Evolutionary conservation across 2,888 invertebrate genomes (phyloP).

Genomic region (Protodeltote pygarga): DNA sequence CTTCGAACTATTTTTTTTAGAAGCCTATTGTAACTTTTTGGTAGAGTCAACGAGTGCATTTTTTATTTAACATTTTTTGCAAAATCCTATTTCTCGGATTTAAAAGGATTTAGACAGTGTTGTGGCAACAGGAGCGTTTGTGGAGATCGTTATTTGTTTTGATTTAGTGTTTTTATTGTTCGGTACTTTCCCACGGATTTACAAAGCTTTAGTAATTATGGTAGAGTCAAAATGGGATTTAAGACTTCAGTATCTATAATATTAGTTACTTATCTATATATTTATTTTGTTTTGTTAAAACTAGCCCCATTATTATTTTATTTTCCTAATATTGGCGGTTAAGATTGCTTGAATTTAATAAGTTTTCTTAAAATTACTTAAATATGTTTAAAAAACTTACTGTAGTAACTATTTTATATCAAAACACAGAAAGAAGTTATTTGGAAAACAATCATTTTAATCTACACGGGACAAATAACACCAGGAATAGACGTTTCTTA

Average conservation of each 20-base stretch:
- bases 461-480: neutral
- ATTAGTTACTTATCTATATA: neutral
- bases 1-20: slow-evolving; percentile 60
- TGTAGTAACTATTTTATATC: no score
- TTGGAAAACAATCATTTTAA: neutral
- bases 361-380: no score
- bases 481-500: neutral
- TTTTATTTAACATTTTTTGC: slow-evolving; percentile 68
- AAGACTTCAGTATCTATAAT: neutral
- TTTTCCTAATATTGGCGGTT: no score
- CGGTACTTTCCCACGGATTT: slow-evolving; percentile 67
- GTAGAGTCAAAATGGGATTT: neutral
- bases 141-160: slow-evolving; percentile 81
- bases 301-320: no score
- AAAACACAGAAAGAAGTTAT: no score
- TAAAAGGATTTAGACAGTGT: slow-evolving; percentile 85
- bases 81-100: slow-evolving; percentile 86
- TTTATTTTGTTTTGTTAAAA: neutral
- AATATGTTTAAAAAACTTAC: no score
- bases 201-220: slow-evolving; percentile 8
- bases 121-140: slow-evolving; percentile 84
- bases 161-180: slow-evolving; percentile 69
- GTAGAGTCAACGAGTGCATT: slow-evolving; percentile 81
- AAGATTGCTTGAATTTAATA: no score
- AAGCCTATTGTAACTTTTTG: slow-evolving; percentile 74